phyloP scores from a whole-genome alignment of 2,888 invertebrate genomes.

The Lithophane socia region DNA sequence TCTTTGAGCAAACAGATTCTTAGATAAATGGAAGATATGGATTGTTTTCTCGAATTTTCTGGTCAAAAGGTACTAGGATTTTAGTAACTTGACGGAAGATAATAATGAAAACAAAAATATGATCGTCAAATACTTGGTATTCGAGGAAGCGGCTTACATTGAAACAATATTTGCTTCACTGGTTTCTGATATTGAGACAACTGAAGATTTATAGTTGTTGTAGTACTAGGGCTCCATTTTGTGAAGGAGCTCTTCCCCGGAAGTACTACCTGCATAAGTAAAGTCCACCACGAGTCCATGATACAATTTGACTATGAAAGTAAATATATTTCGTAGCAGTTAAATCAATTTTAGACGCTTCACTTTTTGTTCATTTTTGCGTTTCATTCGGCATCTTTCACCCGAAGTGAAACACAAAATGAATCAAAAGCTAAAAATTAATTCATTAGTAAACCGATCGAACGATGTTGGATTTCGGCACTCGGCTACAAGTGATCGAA shows the following conservation, averaged over 20 bases:
- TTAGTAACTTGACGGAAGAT: conserved; percentile 11
- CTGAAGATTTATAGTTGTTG: neutral
- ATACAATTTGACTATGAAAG: neutral
- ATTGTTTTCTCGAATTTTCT: conserved; percentile 1
- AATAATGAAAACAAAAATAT: conserved; percentile 38
- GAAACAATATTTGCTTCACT: conserved; percentile 12
- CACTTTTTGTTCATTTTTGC: neutral
- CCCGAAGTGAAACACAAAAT: no score
- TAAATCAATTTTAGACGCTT: neutral
- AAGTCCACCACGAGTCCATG: neutral
- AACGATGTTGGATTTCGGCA: no score
- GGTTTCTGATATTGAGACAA: conserved; percentile 11
- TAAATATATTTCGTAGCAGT: neutral
- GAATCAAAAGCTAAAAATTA: no score
- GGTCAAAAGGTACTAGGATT: conserved; percentile 8
- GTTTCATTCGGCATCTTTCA: no score
- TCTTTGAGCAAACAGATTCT: neutral
- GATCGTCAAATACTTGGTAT: conserved; percentile 1
- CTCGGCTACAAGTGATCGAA: no score
- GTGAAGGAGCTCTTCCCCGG: neutral
- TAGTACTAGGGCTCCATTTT: neutral
- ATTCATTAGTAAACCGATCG: no score
- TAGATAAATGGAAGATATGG: neutral
- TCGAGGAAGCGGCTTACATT: neutral
- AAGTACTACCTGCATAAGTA: neutral